Percentiles rank a stretch among this genome's conserved stretches.
Conservation (phyloP, 2,113 vertebrate genomes). For the Plestiodon gilberti region DNA sequence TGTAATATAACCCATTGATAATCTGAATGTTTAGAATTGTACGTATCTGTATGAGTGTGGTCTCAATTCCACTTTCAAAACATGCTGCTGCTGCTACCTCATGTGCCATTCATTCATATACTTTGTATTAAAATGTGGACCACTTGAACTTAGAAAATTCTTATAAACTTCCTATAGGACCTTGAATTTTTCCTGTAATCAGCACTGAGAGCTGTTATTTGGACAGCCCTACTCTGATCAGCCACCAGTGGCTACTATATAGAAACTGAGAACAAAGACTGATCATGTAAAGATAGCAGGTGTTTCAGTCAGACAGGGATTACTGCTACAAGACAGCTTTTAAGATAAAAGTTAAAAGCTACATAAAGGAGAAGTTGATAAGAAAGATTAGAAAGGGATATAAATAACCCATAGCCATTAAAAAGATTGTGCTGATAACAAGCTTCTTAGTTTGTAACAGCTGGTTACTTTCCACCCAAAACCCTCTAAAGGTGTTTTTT, state of each 20-base stretch:
- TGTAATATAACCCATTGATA: not conserved
- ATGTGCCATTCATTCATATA: not conserved
- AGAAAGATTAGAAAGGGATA: conserved; percentile 69
- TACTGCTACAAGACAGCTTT: conserved; percentile 31
- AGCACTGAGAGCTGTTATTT: not conserved
- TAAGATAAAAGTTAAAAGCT: conserved; percentile 78
- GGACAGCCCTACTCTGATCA: not conserved
- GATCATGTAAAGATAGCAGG: conserved; percentile 58
- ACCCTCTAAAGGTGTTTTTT: not conserved
- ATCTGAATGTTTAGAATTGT: not conserved
- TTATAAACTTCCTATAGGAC: not conserved
- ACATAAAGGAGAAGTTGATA: conserved; percentile 75
- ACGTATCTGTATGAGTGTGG: not conserved
- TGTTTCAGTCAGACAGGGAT: conserved; percentile 31
- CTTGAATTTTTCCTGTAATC: not conserved
- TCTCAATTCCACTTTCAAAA: not conserved
- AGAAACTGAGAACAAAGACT: not conserved
- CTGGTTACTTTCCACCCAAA: conserved; percentile 19
- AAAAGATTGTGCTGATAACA: not conserved
- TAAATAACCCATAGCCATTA: conserved; percentile 29
- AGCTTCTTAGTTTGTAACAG: not conserved
- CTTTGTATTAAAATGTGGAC: not conserved
- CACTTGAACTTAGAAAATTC: not conserved
- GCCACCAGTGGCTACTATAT: not conserved
- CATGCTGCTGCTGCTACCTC: not conserved